Evolutionary conservation across 2,113 vertebrate genomes (phyloP).

Genomic region (Aix galericulata): DNA sequence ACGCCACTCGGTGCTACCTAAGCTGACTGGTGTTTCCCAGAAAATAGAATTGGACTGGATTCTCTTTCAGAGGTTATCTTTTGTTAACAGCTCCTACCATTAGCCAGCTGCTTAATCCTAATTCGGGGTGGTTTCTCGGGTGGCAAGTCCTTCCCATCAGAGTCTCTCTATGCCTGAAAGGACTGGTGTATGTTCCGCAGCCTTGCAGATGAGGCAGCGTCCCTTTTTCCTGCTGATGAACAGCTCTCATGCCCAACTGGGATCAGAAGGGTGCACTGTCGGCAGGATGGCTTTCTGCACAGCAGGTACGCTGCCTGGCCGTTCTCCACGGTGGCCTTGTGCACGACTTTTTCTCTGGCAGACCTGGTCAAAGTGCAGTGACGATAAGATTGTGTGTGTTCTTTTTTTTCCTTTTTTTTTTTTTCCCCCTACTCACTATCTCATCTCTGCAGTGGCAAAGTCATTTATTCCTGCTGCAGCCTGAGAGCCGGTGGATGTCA

Average conservation of each 20-base stretch:
- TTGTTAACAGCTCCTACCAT: background rate
- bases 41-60: background rate
- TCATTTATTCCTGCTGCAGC: background rate
- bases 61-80: background rate
- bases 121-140: background rate
- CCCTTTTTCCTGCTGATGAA: background rate
- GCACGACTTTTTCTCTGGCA: background rate
- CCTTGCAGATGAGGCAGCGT: background rate
- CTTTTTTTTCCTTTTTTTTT: background rate
- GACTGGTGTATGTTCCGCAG: background rate
- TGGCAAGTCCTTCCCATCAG: background rate
- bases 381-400: background rate
- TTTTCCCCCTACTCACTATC: background rate
- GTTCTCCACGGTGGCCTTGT: background rate
- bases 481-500: background rate
- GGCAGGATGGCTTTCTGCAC: background rate
- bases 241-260: background rate
- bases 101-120: background rate
- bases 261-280: background rate
- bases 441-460: background rate
- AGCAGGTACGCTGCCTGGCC: constrained; percentile 38
- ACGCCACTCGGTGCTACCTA: background rate
- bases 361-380: constrained; percentile 46
- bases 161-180: background rate
- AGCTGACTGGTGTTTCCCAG: constrained; percentile 3